Evolutionary conservation across 2,113 vertebrate species (phyloP).

Genomic region (Dipodomys spectabilis): DNA sequence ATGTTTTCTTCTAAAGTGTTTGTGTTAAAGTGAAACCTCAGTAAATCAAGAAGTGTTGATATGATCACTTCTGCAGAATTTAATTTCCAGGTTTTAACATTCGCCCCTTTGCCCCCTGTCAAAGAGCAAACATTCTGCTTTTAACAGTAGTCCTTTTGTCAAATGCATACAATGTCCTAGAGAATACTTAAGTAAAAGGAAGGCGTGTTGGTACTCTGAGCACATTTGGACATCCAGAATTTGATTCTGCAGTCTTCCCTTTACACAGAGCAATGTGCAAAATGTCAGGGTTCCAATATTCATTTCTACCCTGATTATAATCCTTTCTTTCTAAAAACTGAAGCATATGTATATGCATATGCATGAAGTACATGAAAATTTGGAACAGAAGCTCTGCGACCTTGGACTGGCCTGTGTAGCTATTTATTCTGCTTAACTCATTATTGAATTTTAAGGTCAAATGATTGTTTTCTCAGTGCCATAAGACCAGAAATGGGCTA

Average conservation of each 20-base stretch:
- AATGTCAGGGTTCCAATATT: constrained; percentile 85
- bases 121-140: constrained; percentile 65
- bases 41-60: constrained; percentile 43
- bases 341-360: constrained; percentile 84
- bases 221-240: constrained; percentile 84
- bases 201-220: constrained; percentile 79
- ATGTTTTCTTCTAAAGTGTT: background rate
- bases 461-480: constrained; percentile 81
- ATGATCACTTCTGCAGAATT: background rate
- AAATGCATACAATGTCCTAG: constrained; percentile 69
- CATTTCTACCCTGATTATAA: constrained; percentile 86
- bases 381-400: constrained; percentile 85
- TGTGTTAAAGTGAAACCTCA: constrained; percentile 6
- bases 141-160: constrained; percentile 73
- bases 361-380: constrained; percentile 84
- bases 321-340: constrained; percentile 84
- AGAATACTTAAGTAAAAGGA: constrained; percentile 74
- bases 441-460: constrained; percentile 85
- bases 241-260: constrained; percentile 82
- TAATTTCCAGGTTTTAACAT: constrained; percentile 58
- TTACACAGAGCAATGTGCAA: constrained; percentile 85
- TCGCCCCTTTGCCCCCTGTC: background rate
- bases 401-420: constrained; percentile 85
- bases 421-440: constrained; percentile 85
- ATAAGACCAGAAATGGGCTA: constrained; percentile 73